Base-by-base conservation (phyloP, 2,797 vertebrate species). In the Pantherophis alleghaniensis region DNA sequence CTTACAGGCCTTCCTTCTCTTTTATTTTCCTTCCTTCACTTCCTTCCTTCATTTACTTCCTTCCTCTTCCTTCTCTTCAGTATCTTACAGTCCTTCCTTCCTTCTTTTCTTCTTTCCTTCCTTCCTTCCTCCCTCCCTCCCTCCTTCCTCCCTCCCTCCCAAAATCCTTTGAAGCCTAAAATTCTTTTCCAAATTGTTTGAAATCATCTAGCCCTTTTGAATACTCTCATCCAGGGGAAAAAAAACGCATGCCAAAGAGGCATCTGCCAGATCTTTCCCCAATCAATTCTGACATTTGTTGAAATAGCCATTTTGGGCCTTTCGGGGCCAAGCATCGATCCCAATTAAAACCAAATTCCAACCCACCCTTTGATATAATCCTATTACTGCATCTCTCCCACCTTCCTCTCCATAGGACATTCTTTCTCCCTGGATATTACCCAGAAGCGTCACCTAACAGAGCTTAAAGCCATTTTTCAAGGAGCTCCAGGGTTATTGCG, bases 381-480 rank as follows among this genome's bases (percentile, higher is more conserved):
- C 83, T 24, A n/a, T 32, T 28, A 28, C 22, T 0, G 37, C 12
- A 7, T 0, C 57, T 24, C 13, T 66, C 53, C 22, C 56, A 42
- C 20, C 56, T 20, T 10, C 56, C 14, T 20, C 5, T 32, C 56
- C 13, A 20, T 5, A 28, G 83, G 79, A 56, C 28, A 94, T 91
- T 0, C 60, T n/a, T 37, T 90, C 86, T 93, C 60, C 89, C 56
- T 16, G 1, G 5, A 24, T 92, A 24, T 74, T 69, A 96, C 94
- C 92, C 92, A 88, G 88, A 92, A 79, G 55, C 91, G 63, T 53
- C 37, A 66, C 57, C 88, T 32, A 89, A 86, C 0, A n/a, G 95
- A 90, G 94, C 0, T 1, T 92, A 93, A 93, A 93, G 88, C 91
- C 87, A 94, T 96, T 96, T 95, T 96, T 32, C 95, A 96, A 95